Conservation (phyloP, 1,140 invertebrate species). For the Caenorhabditis remanei region DNA sequence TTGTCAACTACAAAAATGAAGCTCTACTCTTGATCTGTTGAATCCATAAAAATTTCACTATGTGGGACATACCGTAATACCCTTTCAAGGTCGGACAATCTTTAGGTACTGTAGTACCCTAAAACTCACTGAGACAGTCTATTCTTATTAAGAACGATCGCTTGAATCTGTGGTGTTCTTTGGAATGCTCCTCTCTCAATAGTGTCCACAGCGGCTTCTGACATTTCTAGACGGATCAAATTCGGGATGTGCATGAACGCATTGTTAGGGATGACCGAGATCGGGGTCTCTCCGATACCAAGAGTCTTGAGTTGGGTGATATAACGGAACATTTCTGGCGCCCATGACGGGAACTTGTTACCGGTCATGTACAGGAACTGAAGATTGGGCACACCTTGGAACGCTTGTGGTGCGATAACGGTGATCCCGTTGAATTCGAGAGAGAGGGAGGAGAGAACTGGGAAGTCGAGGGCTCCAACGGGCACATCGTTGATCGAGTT, state of each 20-base stretch:
- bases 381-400: constrained; percentile 76
- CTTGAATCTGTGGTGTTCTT: constrained; percentile 75
- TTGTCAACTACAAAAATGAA: no score
- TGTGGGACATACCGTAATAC: no score
- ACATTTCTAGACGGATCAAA: constrained; percentile 77
- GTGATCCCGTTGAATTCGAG: constrained; percentile 78
- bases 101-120: no score
- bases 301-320: constrained; percentile 75
- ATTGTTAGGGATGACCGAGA: constrained; percentile 76
- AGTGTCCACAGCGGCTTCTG: constrained; percentile 74
- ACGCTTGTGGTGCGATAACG: constrained; percentile 77
- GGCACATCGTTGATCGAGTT: constrained; percentile 76
- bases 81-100: no score
- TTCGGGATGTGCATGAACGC: constrained; percentile 77
- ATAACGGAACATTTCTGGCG: constrained; percentile 78
- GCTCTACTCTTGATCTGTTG: no score
- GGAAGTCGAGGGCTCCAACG: constrained; percentile 76
- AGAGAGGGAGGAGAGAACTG: constrained; percentile 72
- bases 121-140: constrained; percentile 73
- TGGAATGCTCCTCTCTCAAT: constrained; percentile 77
- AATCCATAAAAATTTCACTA: no score
- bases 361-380: constrained; percentile 77
- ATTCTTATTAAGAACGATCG: constrained; percentile 77
- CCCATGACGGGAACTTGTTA: constrained; percentile 77
- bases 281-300: constrained; percentile 77